Evolutionary conservation across 2,113 vertebrate species (phyloP).

Genomic region (Tenebrosternarchus preto): DNA sequence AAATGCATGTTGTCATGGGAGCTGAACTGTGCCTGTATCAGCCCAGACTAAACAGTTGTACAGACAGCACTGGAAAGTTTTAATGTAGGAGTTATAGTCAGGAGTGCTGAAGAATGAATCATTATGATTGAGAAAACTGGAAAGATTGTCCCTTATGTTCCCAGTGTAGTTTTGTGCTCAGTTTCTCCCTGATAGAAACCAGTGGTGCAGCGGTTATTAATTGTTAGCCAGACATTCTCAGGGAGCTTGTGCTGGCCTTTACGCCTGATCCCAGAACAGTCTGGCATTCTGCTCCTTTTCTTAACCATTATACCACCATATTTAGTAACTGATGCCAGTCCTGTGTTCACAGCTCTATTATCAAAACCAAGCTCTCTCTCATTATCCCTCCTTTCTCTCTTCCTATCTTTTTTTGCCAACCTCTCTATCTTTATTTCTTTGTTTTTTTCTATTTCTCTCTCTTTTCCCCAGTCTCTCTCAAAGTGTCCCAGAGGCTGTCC

Average conservation of each 20-base stretch:
- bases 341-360: background rate
- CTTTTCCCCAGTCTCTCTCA: background rate
- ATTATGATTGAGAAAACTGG: background rate
- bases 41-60: background rate
- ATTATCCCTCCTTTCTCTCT: background rate
- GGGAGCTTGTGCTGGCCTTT: background rate
- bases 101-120: background rate
- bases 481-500: constrained; percentile 12
- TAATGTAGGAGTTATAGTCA: background rate
- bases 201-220: background rate
- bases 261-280: background rate
- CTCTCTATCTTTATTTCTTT: background rate
- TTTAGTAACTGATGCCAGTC: background rate
- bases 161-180: background rate
- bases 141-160: constrained; percentile 3
- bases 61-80: background rate
- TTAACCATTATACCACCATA: background rate
- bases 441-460: background rate
- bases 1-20: too few relatives aligned
- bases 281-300: background rate
- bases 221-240: background rate
- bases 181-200: background rate
- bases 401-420: background rate
- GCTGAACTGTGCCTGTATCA: background rate
- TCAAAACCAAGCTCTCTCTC: background rate